These are phyloP conservation scores for Halcyon malimbica DNA, from an alignment of 2,113 vertebrate species.

Conservation along the genomic window DNA sequence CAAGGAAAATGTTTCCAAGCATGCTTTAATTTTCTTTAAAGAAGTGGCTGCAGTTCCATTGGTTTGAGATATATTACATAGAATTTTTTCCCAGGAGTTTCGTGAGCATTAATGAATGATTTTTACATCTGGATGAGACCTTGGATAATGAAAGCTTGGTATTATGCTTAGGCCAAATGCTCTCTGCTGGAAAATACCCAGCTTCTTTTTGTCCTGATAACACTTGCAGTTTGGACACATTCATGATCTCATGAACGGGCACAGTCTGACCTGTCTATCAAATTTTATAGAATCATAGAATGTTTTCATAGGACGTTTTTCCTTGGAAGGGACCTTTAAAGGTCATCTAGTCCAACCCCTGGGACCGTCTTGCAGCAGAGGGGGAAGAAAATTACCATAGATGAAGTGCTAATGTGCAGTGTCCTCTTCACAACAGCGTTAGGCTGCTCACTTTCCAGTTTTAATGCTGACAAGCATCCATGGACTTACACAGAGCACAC, in stretches of 20 bases:
- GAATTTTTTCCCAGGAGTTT: not conserved
- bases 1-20: not conserved
- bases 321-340: not conserved
- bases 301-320: not conserved
- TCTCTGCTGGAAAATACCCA: not conserved
- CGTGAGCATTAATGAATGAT: not conserved
- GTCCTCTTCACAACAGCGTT: not conserved
- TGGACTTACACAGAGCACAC: not conserved
- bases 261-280: not conserved
- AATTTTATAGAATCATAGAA: not conserved
- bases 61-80: not conserved
- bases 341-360: not conserved
- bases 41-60: not conserved
- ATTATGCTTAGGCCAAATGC: not conserved
- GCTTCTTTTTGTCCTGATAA: not conserved
- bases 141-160: not conserved
- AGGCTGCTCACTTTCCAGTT: slow-evolving; percentile 24
- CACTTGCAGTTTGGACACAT: not conserved
- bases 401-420: slow-evolving; percentile 24
- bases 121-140: not conserved
- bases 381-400: not conserved
- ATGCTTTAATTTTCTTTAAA: not conserved
- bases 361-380: not conserved
- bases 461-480: not conserved
- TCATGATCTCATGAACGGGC: not conserved